Evolutionary conservation across 2,113 vertebrate genomes (phyloP), one percentile per base, ranked within the genome.

Genomic region (Pituophis catenifer): DNA sequence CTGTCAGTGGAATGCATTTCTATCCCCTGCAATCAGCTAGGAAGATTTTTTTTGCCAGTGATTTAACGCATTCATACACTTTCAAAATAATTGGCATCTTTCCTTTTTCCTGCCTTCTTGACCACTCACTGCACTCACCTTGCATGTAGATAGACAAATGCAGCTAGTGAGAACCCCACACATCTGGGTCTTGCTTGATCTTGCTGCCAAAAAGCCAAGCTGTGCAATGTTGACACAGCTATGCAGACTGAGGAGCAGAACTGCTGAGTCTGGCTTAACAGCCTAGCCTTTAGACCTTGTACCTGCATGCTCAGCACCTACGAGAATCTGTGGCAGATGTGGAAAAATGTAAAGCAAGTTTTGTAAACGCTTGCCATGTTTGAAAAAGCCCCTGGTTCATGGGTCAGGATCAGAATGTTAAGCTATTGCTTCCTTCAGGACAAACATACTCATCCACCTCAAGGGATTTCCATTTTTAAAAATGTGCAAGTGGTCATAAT

Each of bases 251-350:
- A 57, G 59, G 90, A 88, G 38, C 10, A 81, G 52, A 91, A 91
- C 19, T 81, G 86, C 90, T 89, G 86, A 91, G 59, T n/a, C 38
- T n/a, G 62, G 19, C 19, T 89, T 26, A 81, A 62, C 2, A 50
- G 33, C 62, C 23, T 38, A 75, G 59, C 90, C 93, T 93, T 93
- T 91, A 91, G 86, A 91, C 86, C 53, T 93, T 93, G 93, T 52
- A 88, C 90, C 52, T 89, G 86, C 38, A 81, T 23, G 58, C 26
- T 91, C 62, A 75, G 90, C 62, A 91, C 50, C 90, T 81, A 53
- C 0, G 17, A 48, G 48, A 29, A 62, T 44, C 62, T 89, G 19
- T 19, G 6, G 26, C 23, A 55, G 85, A 81, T 7, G 24, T 19
- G 29, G 54, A 9, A 89, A 92, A 90, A 0, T 17, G 38, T 53